A percentile compares a stretch with the other conserved stretches of the same genome.
Evolutionary conservation across 53 echinoderm and acorn worm species (phyloP).

Genomic region (Paelopatides confundens): DNA sequence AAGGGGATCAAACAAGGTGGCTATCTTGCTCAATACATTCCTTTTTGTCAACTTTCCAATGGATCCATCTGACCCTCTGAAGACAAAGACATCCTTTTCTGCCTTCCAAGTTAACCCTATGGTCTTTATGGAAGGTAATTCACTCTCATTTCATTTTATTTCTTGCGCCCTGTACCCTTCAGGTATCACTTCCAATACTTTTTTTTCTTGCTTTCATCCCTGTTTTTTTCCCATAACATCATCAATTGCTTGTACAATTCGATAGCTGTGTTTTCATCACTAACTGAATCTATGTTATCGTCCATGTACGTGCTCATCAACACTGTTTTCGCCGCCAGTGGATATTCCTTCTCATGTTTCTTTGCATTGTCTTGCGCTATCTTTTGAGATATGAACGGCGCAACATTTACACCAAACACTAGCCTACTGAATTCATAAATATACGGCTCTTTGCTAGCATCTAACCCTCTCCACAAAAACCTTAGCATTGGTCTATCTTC

Average conservation of each 20-base stretch:
- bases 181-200: neutral
- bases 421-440: slow-evolving; percentile 44
- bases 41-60: slow-evolving; percentile 48
- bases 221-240: neutral
- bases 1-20: slow-evolving; percentile 39
- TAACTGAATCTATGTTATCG: neutral
- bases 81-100: too few relatives aligned
- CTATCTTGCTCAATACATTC: slow-evolving; percentile 38
- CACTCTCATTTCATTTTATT: slow-evolving; percentile 20
- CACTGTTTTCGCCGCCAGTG: neutral
- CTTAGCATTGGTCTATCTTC: slow-evolving; percentile 50
- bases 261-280: neutral
- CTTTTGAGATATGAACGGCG: slow-evolving; percentile 38
- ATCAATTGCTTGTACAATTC: neutral
- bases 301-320: slow-evolving; percentile 3
- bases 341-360: neutral
- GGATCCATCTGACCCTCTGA: neutral
- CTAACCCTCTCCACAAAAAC: slow-evolving; percentile 29
- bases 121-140: slow-evolving; percentile 34
- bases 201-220: neutral
- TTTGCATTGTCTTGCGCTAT: slow-evolving; percentile 39
- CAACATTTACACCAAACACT: slow-evolving; percentile 43
- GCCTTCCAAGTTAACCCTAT: slow-evolving; percentile 71
- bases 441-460: neutral
- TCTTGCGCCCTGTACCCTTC: slow-evolving; percentile 61